A percentile compares a stretch with the other conserved stretches of the same genome.
Evolutionary conservation across 1,140 invertebrate species (phyloP).

Genomic region (Pseudobourletiella spinata): DNA sequence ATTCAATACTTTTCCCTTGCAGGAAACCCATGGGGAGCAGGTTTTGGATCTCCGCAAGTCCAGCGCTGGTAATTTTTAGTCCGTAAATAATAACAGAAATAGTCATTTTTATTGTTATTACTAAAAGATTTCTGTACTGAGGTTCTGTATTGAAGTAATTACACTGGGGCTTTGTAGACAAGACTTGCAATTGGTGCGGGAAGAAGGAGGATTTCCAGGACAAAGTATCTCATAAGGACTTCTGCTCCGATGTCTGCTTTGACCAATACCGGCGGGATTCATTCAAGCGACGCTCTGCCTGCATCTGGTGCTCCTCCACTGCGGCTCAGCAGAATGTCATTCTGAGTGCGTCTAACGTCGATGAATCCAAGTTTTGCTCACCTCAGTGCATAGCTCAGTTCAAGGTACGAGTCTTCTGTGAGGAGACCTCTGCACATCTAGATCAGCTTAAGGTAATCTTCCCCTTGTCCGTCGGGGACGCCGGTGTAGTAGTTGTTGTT

Average conservation of each 20-base stretch:
- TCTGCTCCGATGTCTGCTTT: conserved; percentile 31
- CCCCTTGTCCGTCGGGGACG: too few relatives aligned
- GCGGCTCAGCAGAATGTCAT: background rate
- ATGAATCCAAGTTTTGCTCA: conserved; percentile 31
- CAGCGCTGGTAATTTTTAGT: conserved; percentile 1
- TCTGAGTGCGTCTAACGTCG: conserved; percentile 2
- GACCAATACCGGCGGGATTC: conserved; percentile 27
- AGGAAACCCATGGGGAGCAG: conserved; percentile 2
- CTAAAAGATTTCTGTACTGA: background rate
- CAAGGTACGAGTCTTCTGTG: conserved; percentile 29
- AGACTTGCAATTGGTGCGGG: conserved; percentile 25
- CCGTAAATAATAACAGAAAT: background rate
- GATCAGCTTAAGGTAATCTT: conserved; percentile 23
- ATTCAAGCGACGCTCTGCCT: conserved; percentile 26
- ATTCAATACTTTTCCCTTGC: too few relatives aligned
- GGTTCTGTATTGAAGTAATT: background rate
- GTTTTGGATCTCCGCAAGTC: conserved; percentile 16
- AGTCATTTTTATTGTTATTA: background rate
- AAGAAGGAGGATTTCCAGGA: background rate
- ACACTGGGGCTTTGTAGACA: background rate
- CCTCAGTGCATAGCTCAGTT: conserved; percentile 22
- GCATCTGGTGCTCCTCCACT: conserved; percentile 24
- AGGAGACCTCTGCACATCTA: conserved; percentile 31
- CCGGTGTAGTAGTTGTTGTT: too few relatives aligned
- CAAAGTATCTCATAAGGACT: conserved; percentile 7